Evolutionary conservation across 1,140 invertebrate species (phyloP).

Genomic region (Drosophila sulfurigaster): DNA sequence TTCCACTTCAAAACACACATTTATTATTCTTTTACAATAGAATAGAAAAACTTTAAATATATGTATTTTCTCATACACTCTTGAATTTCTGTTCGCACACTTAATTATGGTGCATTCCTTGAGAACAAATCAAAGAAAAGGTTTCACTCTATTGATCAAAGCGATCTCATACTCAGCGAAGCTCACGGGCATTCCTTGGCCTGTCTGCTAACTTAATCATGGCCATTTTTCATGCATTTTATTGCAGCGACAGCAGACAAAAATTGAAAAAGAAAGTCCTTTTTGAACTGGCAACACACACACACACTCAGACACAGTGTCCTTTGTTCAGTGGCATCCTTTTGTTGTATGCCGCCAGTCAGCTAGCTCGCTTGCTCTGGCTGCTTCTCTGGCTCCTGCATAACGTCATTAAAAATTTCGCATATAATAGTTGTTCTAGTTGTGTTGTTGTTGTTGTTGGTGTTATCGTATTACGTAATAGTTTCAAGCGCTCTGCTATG

Average conservation of each 20-base stretch:
- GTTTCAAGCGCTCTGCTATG: slow-evolving; percentile 61
- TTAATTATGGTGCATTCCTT: too few relatives aligned
- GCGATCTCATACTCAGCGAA: not conserved
- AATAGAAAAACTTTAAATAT: too few relatives aligned
- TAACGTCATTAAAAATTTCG: slow-evolving; percentile 69
- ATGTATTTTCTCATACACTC: too few relatives aligned
- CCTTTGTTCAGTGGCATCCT: slow-evolving; percentile 35
- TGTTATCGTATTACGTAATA: slow-evolving; percentile 77
- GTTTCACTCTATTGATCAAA: too few relatives aligned
- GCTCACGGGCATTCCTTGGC: too few relatives aligned
- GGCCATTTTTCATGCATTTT: not conserved
- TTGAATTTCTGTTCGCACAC: too few relatives aligned
- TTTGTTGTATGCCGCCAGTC: slow-evolving; percentile 24
- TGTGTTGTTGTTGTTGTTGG: slow-evolving; percentile 32
- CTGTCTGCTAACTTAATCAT: not conserved
- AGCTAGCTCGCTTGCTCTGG: not conserved
- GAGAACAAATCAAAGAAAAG: too few relatives aligned
- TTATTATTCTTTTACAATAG: too few relatives aligned
- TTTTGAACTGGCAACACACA: slow-evolving; percentile 6
- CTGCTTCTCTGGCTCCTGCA: slow-evolving; percentile 10
- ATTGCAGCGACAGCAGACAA: slow-evolving; percentile 3
- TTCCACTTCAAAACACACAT: too few relatives aligned
- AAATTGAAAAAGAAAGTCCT: slow-evolving; percentile 15
- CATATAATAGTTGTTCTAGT: slow-evolving; percentile 59
- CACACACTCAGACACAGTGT: slow-evolving; percentile 7